These are phyloP conservation scores for Hydrolagus colliei DNA, from an alignment of 2,797 vertebrate genomes.

Conservation along the genomic window DNA sequence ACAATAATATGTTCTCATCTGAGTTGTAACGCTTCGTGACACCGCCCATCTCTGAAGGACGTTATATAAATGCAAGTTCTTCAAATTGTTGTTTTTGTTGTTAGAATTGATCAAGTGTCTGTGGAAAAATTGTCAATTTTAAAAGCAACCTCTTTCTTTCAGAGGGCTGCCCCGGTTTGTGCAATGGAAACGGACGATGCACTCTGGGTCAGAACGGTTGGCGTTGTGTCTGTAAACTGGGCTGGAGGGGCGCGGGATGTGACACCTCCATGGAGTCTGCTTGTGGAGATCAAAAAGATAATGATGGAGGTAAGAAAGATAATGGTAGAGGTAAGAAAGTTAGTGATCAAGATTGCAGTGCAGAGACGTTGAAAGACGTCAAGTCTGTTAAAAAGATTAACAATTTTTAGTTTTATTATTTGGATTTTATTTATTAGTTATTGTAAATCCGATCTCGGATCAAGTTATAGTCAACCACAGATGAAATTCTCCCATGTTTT, in stretches of 20 bases:
- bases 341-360: constrained; percentile 1
- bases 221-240: constrained; percentile 96
- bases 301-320: constrained; percentile 82
- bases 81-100: no score
- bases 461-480: not conserved
- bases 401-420: not conserved
- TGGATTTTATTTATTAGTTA: not conserved
- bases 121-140: not conserved
- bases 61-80: no score
- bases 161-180: constrained; percentile 97
- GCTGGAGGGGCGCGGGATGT: constrained; percentile 91
- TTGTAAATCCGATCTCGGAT: not conserved
- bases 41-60: no score
- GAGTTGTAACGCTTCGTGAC: no score
- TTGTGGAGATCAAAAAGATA: constrained; percentile 91
- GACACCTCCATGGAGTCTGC: constrained; percentile 97
- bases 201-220: constrained; percentile 92
- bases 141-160: constrained; percentile 3
- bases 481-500: not conserved
- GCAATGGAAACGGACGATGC: constrained; percentile 94
- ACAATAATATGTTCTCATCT: no score
- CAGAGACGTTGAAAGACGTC: not conserved
- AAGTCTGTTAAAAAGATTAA: not conserved
- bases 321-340: constrained; percentile 74
- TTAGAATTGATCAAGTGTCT: no score